These are phyloP conservation scores for Schizopygopsis malacanthus DNA, from an alignment of 2,797 vertebrate species.

Conservation along the genomic window DNA sequence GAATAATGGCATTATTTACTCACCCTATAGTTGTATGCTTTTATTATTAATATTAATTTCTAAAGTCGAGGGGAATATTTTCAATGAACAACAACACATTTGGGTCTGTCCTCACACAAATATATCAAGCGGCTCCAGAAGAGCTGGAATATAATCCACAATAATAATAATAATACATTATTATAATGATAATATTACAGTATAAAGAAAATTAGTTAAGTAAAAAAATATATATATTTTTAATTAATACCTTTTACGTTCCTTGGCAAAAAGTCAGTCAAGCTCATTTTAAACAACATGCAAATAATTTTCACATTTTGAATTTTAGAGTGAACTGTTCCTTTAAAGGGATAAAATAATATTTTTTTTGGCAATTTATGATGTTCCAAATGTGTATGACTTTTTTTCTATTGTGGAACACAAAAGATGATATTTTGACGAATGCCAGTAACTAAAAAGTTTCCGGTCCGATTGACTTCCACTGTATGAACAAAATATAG, in stretches of 20 bases:
- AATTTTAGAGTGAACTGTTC: neutral
- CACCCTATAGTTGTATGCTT: neutral
- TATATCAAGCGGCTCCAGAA: neutral
- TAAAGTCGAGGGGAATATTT: neutral
- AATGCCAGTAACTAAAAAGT: neutral
- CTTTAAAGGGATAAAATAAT: too few species aligned
- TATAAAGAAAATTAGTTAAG: neutral
- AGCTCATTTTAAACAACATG: neutral
- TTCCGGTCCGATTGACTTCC: neutral
- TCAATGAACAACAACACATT: neutral
- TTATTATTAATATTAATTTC: neutral
- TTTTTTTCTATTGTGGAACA: neutral
- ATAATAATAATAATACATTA: neutral
- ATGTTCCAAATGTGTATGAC: neutral
- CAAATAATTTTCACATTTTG: neutral
- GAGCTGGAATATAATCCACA: neutral
- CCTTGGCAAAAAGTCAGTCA: neutral
- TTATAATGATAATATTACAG: neutral
- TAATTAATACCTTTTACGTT: neutral
- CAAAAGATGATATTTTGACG: neutral
- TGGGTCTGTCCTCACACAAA: neutral
- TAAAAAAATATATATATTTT: too few species aligned
- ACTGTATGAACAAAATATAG: neutral
- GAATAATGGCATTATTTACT: neutral
- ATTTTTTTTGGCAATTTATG: too few species aligned